Percentiles rank a stretch among this genome's conserved stretches.
phyloP scores from a whole-genome alignment of 2,888 invertebrate genomes.

The Lamellibrachia columna region DNA sequence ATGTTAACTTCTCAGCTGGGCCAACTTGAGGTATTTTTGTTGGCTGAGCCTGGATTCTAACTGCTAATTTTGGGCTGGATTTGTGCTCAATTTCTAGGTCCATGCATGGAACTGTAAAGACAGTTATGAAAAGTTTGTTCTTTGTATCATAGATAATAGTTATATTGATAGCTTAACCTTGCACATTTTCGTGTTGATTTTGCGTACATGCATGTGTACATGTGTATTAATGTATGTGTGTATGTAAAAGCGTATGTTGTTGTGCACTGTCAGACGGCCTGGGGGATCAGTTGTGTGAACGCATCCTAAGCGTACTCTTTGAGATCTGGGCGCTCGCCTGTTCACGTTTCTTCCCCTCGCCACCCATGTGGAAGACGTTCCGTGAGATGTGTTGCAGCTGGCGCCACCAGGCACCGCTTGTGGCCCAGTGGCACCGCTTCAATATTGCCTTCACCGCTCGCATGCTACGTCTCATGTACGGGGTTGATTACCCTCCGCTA shows the following conservation, averaged over 20 bases:
- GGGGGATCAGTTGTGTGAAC: conserved; percentile 93
- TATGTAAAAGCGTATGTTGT: background rate
- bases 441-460: conserved; percentile 88
- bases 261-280: conserved; percentile 77
- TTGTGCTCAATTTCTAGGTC: no score
- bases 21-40: no score
- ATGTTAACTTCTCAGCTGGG: no score
- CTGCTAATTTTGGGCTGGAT: no score
- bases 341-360: conserved; percentile 88
- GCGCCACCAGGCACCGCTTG: conserved; percentile 91
- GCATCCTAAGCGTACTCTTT: conserved; percentile 91
- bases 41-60: no score
- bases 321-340: conserved; percentile 86
- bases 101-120: no score
- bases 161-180: no score
- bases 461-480: conserved; percentile 87
- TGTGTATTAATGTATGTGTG: background rate
- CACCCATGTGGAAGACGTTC: conserved; percentile 93
- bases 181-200: no score
- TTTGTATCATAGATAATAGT: no score
- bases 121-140: no score
- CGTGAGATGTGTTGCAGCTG: conserved; percentile 91
- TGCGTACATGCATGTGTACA: background rate
- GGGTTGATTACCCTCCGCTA: conserved; percentile 68
- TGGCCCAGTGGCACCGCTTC: conserved; percentile 94